Evolutionary conservation across 2,113 vertebrate genomes (phyloP).

Genomic region (Danionella cerebrum): DNA sequence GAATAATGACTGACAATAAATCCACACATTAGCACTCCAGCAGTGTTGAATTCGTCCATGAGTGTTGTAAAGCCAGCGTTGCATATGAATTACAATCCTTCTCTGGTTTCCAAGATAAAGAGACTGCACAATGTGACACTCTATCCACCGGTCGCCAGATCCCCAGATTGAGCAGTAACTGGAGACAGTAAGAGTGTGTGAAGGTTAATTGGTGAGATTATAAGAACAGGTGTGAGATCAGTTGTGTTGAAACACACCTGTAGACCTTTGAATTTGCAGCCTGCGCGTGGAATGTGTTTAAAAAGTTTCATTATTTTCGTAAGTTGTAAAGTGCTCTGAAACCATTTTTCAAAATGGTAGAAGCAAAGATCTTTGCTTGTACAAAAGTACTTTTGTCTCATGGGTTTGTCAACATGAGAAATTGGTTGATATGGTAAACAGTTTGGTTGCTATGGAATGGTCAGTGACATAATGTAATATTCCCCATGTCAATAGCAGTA

Average conservation of each 20-base stretch:
- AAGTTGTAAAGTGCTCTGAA: too few relatives aligned
- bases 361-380: too few relatives aligned
- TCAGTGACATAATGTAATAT: too few relatives aligned
- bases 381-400: neutral
- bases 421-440: too few relatives aligned
- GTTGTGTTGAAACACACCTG: constrained; percentile 45
- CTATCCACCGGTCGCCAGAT: constrained; percentile 39
- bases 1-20: neutral
- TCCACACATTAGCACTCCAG: neutral
- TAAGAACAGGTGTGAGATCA: constrained; percentile 59
- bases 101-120: constrained; percentile 57
- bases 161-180: constrained; percentile 49
- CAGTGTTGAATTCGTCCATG: neutral
- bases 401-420: too few relatives aligned
- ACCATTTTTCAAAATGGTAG: too few relatives aligned
- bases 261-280: constrained; percentile 21
- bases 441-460: too few relatives aligned
- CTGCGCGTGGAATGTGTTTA: too few relatives aligned
- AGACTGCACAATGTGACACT: constrained; percentile 49
- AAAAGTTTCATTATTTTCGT: too few relatives aligned
- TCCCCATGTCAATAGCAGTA: too few relatives aligned
- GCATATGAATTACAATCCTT: constrained; percentile 34
- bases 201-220: constrained; percentile 65
- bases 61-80: neutral
- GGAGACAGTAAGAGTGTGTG: constrained; percentile 44